Evolutionary conservation across 2,797 vertebrate genomes (phyloP), one percentile per base, ranked within the genome.

Genomic region (Trachurus trachurus): DNA sequence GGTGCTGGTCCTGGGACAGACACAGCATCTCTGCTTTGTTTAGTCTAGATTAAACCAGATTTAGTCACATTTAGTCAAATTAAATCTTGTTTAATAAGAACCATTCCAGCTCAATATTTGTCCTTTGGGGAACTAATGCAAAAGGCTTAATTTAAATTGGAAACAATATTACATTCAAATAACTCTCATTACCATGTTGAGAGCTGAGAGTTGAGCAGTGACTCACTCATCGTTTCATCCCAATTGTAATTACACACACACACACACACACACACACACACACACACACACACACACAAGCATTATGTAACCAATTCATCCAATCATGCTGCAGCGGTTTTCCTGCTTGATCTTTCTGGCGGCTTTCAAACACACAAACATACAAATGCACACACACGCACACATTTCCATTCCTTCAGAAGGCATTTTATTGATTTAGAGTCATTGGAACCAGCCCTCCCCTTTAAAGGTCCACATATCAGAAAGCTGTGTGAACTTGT

Each of bases 1-100:
- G 11, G 21, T 15, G 21, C 12, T 53, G 21, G 52, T 26, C 21
- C 21, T 22, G 21, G 13, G 12, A 5, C 52, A 13, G 21, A 53
- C 52, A 53, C 52, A 22, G n/a, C 26, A 12, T 53, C 12, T 53
- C 21, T 53, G 21, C 21, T 26, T 53, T 6, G 21, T 26, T 53
- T 26, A 53, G 52, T 53, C 12, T 5, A 26, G 21, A 26, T 52
- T 22, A 52, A 52, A 52, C n/a, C 50, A 52, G 4, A 22, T 26
- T 53, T 26, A 53, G 52, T 22, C 52, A 53, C 21, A 53, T 53
- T 53, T 52, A 52, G n/a, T 78, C 11, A n/a, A 53, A 47, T 78
- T n/a, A 44, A 12, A 69, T 50, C n/a, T 44, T 10, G 50, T 68
- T 79, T 44, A 63, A 52, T 68, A 11, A 22, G 52, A 22, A 22